Percentiles rank a stretch among this genome's conserved stretches.
phyloP scores from a whole-genome alignment of 2,797 vertebrate species.

The Setipinna tenuifilis region DNA sequence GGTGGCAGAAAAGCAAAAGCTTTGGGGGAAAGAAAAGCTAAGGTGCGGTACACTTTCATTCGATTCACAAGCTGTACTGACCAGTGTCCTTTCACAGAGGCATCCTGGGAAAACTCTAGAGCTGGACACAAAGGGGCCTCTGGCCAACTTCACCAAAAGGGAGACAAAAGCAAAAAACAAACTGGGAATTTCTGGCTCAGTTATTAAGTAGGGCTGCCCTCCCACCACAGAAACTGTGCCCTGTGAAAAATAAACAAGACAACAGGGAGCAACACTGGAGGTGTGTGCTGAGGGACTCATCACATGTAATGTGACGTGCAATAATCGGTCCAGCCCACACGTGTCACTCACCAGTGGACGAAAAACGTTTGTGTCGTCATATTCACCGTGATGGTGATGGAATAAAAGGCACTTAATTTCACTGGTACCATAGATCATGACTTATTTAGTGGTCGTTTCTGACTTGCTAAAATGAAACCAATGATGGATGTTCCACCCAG shows the following conservation, averaged over 20 bases:
- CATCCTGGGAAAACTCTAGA: not conserved
- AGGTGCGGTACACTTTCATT: constrained; percentile 21
- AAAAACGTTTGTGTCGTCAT: not conserved
- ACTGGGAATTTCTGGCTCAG: constrained; percentile 17
- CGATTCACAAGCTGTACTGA: constrained; percentile 16
- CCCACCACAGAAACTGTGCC: not conserved
- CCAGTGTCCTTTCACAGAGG: not conserved
- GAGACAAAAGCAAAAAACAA: constrained; percentile 17
- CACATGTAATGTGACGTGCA: not conserved
- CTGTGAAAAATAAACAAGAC: not conserved
- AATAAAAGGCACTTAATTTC: not conserved
- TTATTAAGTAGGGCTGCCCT: constrained; percentile 21
- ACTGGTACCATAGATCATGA: not conserved
- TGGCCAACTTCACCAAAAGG: not conserved
- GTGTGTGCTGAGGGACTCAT: not conserved
- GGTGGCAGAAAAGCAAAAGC: not conserved
- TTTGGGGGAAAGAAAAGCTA: not conserved
- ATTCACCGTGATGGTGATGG: not conserved
- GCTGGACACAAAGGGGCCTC: constrained; percentile 3
- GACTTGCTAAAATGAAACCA: not conserved
- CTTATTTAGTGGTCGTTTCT: not conserved
- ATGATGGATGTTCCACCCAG: not conserved
- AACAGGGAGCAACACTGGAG: not conserved
- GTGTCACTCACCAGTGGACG: not conserved
- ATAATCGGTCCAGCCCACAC: not conserved